Base-by-base conservation (phyloP, 2,113 vertebrate species). In the Felis chaus region DNA sequence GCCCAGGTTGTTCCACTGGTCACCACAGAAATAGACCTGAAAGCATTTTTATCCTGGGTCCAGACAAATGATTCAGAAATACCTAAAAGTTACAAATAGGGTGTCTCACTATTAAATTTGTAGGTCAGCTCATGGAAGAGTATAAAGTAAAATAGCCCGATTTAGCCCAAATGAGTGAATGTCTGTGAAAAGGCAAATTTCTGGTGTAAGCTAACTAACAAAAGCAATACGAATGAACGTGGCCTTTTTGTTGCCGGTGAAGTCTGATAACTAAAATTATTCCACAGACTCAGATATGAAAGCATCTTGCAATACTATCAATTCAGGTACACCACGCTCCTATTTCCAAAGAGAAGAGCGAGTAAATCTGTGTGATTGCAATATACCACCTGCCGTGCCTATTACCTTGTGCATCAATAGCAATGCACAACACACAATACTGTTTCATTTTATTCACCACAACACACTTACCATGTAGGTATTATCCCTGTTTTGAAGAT, bases 41-140 rank as follows among this genome's bases (percentile, higher is more conserved):
- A 95, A 94, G 48, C 13, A 81, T 81, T 92, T 94, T 87, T 69
- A 45, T 73, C 91, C 57, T 57, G 29, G 8, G 9, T 61, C 39
- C 66, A 92, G 45, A 74, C 25, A 92, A 81, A 55, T 79, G 29
- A 68, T 50, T 98, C 81, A 91, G 41, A 93, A 93, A 78, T 78
- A 78, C 19, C 57, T 71, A 50, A 45, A 91, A 89, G 15, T 76
- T 79, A 83, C 33, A 93, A 80, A 27, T 18, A 73, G 25, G 18
- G 55, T 76, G n/a, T 48, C 45, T 73, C 74, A 63, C 19, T 48
- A 73, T 78, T 76, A 71, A 74, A 76, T 76, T 4, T 71, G 9
- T 90, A 92, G 39, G 15, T 50, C 79, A 94, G 19, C 8, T 96
- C 39, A 69, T 15, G 45, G n/a, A 95, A 57, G 8, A 48, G 18